These are phyloP conservation scores for Eupleurogrammus muticus DNA, from an alignment of 2,797 vertebrate species.

Conservation along the genomic window DNA sequence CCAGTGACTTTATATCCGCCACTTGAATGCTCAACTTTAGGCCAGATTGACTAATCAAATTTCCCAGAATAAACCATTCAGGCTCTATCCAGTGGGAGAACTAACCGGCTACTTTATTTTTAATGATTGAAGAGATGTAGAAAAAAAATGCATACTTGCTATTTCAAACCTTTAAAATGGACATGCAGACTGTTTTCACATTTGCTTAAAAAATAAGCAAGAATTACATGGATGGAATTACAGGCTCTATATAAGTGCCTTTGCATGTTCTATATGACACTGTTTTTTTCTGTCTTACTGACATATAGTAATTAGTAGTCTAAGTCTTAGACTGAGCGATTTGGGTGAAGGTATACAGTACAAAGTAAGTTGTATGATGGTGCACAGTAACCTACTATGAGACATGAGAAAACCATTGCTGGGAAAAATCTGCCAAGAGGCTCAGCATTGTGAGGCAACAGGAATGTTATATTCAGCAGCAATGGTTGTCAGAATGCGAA, in stretches of 20 bases:
- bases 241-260: neutral
- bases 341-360: neutral
- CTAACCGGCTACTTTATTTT: neutral
- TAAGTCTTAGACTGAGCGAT: slow-evolving; percentile 13
- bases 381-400: neutral
- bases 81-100: neutral
- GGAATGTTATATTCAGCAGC: neutral
- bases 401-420: slow-evolving; percentile 1
- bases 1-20: slow-evolving; percentile 6
- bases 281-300: neutral
- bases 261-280: neutral
- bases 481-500: neutral
- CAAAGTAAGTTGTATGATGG: neutral
- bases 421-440: neutral
- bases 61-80: neutral
- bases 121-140: neutral
- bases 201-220: neutral
- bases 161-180: neutral
- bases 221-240: neutral
- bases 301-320: slow-evolving; percentile 1
- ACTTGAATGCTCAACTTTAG: neutral
- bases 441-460: neutral
- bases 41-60: neutral
- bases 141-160: neutral
- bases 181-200: neutral